phyloP scores from a whole-genome alignment of 2,888 invertebrate species.

The Heteropelma amictum region DNA sequence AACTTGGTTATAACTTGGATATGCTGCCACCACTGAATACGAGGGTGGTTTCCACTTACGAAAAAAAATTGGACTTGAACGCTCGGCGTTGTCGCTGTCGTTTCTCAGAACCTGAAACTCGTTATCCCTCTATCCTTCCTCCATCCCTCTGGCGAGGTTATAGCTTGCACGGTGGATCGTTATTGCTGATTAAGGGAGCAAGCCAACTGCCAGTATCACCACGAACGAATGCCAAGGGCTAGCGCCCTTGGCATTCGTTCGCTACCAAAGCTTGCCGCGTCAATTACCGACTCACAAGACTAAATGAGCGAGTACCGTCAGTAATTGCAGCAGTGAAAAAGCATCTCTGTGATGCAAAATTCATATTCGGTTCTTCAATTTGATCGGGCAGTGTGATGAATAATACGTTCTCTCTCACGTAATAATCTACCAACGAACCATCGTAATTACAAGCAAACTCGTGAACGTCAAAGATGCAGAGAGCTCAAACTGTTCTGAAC shows the following conservation, averaged over 20 bases:
- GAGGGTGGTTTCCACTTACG: neutral
- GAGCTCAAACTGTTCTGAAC: too few relatives aligned
- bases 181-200: slow-evolving; percentile 55
- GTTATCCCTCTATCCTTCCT: neutral
- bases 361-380: neutral
- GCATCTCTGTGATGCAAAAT: slow-evolving; percentile 31
- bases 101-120: slow-evolving; percentile 20
- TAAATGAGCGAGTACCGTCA: slow-evolving; percentile 33
- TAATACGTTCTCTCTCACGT: too few relatives aligned
- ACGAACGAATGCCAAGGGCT: slow-evolving; percentile 51
- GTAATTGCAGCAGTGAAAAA: slow-evolving; percentile 39
- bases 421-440: too few relatives aligned
- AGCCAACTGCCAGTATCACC: slow-evolving; percentile 3
- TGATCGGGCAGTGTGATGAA: too few relatives aligned
- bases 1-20: neutral
- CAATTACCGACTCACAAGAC: slow-evolving; percentile 41
- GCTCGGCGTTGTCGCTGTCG: slow-evolving; percentile 1
- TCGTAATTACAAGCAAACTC: too few relatives aligned
- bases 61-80: neutral
- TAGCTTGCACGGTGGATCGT: slow-evolving; percentile 38
- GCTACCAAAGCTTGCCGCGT: slow-evolving; percentile 44
- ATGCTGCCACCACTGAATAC: neutral
- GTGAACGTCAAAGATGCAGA: too few relatives aligned
- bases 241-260: too few relatives aligned
- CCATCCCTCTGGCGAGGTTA: slow-evolving; percentile 40